Conservation (phyloP, 2,797 vertebrate genomes). For the Lepilemur ruficaudatus region DNA sequence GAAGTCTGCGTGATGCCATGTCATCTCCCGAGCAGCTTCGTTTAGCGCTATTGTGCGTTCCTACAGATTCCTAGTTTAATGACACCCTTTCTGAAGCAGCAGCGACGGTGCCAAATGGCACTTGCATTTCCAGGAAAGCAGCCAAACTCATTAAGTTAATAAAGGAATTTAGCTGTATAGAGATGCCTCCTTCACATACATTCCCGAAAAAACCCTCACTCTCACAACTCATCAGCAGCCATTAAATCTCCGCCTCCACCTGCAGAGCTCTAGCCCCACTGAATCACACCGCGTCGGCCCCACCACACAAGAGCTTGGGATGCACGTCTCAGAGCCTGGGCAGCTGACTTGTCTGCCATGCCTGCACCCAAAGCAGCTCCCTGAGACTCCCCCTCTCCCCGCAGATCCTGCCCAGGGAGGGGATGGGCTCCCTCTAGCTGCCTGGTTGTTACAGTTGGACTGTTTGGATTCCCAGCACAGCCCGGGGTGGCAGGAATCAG, state of each 20-base stretch:
- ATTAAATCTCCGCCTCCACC: constrained; percentile 16
- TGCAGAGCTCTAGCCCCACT: neutral
- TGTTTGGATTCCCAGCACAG: neutral
- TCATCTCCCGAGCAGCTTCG: neutral
- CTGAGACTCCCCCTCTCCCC: neutral
- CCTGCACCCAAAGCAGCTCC: neutral
- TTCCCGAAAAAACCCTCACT: neutral
- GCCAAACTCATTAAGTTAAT: constrained; percentile 74
- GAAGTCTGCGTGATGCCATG: rapidly evolving
- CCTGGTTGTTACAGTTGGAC: neutral
- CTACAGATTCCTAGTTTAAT: constrained; percentile 19
- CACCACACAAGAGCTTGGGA: rapidly evolving
- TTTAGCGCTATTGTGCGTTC: constrained; percentile 25
- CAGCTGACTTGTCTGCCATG: neutral
- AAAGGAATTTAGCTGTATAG: constrained; percentile 56
- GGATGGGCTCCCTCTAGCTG: neutral
- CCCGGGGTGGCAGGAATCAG: neutral
- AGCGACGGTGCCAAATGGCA: constrained; percentile 54
- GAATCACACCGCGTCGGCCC: rapidly evolving
- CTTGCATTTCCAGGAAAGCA: constrained; percentile 70
- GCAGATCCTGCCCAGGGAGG: neutral
- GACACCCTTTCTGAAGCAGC: constrained; percentile 64
- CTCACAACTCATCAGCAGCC: neutral
- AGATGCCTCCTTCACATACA: constrained; percentile 20
- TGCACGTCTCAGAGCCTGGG: rapidly evolving